Evolutionary conservation across 2,888 invertebrate genomes (phyloP).

Genomic region (Pheosia gnoma): DNA sequence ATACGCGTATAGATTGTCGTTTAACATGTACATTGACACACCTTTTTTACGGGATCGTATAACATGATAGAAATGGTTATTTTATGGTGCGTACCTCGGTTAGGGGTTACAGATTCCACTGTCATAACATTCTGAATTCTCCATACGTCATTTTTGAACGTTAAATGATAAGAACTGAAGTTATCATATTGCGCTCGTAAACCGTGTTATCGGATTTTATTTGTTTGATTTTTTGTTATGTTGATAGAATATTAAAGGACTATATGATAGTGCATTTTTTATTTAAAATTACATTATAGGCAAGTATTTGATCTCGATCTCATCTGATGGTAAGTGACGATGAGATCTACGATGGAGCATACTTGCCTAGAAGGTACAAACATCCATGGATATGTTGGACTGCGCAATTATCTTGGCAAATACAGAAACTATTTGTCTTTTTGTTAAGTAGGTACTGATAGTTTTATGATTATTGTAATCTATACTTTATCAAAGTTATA

Average conservation of each 20-base stretch:
- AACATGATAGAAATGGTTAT: constrained; percentile 80
- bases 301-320: too few species aligned
- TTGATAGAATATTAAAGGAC: background rate
- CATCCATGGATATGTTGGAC: too few species aligned
- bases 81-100: constrained; percentile 64
- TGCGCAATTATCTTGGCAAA: too few species aligned
- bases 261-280: too few species aligned
- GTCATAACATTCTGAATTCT: constrained; percentile 81
- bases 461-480: too few species aligned
- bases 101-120: constrained; percentile 68
- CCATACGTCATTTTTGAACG: constrained; percentile 62
- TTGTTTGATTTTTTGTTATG: constrained; percentile 2
- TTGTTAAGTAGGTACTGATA: too few species aligned
- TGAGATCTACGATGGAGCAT: too few species aligned
- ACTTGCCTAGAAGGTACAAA: too few species aligned
- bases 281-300: too few species aligned
- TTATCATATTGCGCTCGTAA: constrained; percentile 48
- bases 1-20: constrained; percentile 75
- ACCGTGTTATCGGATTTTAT: constrained; percentile 16
- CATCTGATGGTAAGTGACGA: too few species aligned
- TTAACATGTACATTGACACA: constrained; percentile 75
- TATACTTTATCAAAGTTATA: too few species aligned
- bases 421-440: too few species aligned
- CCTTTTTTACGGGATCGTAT: constrained; percentile 77
- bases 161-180: constrained; percentile 64